Conservation (phyloP, 2,888 invertebrate species). For the Sphecodes monilicornis region DNA sequence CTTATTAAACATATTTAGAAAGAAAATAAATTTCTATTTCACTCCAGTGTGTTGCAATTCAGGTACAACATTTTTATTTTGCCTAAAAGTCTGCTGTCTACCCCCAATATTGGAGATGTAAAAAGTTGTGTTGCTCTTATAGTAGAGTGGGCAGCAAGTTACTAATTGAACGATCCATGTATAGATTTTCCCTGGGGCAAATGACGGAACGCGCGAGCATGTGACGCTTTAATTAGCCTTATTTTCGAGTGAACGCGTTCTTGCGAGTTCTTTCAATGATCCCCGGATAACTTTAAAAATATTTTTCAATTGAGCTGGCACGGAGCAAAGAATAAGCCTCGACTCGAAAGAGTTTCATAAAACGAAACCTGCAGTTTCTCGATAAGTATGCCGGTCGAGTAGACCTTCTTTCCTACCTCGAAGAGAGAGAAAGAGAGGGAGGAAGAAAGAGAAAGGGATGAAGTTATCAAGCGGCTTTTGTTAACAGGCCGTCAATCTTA, state of each 20-base stretch:
- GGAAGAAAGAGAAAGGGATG: background rate
- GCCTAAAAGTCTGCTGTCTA: too few relatives aligned
- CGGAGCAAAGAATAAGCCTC: slow-evolving; percentile 21
- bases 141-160: background rate
- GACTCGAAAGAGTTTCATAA: slow-evolving; percentile 49
- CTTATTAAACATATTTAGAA: too few relatives aligned
- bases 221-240: slow-evolving; percentile 37
- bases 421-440: slow-evolving; percentile 13
- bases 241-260: slow-evolving; percentile 19
- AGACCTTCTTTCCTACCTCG: slow-evolving; percentile 27
- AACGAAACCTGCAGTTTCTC: slow-evolving; percentile 56
- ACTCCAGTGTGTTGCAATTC: too few relatives aligned
- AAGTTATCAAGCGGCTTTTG: slow-evolving; percentile 36
- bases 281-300: slow-evolving; percentile 43
- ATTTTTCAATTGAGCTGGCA: slow-evolving; percentile 47
- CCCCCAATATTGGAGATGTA: background rate
- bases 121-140: background rate
- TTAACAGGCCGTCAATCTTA: slow-evolving; percentile 67
- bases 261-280: slow-evolving; percentile 13
- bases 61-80: too few relatives aligned
- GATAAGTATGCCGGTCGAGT: slow-evolving; percentile 53
- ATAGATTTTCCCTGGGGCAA: background rate
- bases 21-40: too few relatives aligned
- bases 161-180: background rate
- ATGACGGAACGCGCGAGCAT: background rate